Percentiles rank a stretch among this genome's conserved stretches.
Evolutionary conservation across 2,888 invertebrate genomes (phyloP).

Genomic region (Hypomecis punctinalis): DNA sequence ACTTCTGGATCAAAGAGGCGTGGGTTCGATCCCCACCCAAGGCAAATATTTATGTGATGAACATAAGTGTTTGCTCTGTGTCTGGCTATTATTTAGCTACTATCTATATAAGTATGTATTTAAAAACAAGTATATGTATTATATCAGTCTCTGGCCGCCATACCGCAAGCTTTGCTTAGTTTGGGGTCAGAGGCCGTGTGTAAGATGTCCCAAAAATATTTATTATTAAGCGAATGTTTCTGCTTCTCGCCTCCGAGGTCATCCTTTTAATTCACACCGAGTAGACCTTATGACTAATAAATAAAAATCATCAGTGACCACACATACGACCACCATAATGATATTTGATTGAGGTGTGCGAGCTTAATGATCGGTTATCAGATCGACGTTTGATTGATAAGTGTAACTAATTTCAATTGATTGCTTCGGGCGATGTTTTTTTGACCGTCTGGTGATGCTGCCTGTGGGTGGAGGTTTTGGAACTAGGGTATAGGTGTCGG

Average conservation of each 20-base stretch:
- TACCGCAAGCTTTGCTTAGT: too few relatives aligned
- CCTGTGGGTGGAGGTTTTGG: slow-evolving; percentile 32
- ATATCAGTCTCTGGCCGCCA: too few relatives aligned
- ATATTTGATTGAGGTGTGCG: slow-evolving; percentile 52
- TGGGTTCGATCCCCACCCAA: too few relatives aligned
- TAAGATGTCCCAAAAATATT: too few relatives aligned
- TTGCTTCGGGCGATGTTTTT: slow-evolving; percentile 46
- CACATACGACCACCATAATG: slow-evolving; percentile 43
- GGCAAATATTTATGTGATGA: too few relatives aligned
- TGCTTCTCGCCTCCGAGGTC: slow-evolving; percentile 10
- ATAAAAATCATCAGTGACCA: slow-evolving; percentile 31
- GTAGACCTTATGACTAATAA: slow-evolving; percentile 38
- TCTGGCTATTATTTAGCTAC: too few relatives aligned
- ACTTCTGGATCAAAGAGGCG: too few relatives aligned
- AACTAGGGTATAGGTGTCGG: slow-evolving; percentile 31
- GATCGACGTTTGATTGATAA: slow-evolving; percentile 53
- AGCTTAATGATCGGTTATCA: slow-evolving; percentile 46
- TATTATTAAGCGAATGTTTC: too few relatives aligned
- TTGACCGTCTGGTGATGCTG: slow-evolving; percentile 40
- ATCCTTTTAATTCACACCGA: slow-evolving; percentile 1
- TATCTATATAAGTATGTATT: too few relatives aligned
- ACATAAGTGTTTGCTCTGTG: too few relatives aligned
- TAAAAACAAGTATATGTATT: too few relatives aligned
- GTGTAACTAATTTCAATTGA: slow-evolving; percentile 53
- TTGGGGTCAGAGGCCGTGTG: too few relatives aligned